Conservation (phyloP, 2,888 invertebrate species). For the Hydrotaea cyrtoneurina region DNA sequence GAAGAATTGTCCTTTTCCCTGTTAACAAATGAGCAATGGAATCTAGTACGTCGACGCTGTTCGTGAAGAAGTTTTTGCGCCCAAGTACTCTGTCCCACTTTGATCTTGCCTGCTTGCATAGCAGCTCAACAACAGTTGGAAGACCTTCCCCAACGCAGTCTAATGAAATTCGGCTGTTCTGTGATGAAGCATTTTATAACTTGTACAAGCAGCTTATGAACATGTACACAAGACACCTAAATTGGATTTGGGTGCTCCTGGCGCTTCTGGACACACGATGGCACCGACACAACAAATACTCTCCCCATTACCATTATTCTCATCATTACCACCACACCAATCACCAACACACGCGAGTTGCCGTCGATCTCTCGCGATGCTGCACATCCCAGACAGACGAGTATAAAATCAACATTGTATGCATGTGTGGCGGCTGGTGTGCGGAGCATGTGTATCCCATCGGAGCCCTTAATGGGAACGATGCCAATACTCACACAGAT, state of each 20-base stretch:
- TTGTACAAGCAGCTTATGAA: slow-evolving; percentile 63
- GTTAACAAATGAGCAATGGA: too few species aligned
- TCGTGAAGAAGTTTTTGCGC: too few species aligned
- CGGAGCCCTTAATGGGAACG: slow-evolving; percentile 27
- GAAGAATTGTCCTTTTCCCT: too few species aligned
- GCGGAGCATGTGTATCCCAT: neutral
- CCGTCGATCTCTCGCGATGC: neutral
- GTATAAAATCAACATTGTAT: neutral
- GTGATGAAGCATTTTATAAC: slow-evolving; percentile 57
- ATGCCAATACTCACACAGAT: neutral
- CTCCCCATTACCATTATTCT: slow-evolving; percentile 61
- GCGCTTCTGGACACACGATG: slow-evolving; percentile 68
- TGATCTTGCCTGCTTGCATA: too few species aligned
- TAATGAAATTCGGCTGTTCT: slow-evolving; percentile 52
- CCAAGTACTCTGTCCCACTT: too few species aligned
- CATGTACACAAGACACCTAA: slow-evolving; percentile 69
- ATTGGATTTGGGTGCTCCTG: slow-evolving; percentile 71
- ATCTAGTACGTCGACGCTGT: too few species aligned
- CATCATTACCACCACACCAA: slow-evolving; percentile 65
- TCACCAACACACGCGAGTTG: slow-evolving; percentile 42
- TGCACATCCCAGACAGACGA: neutral
- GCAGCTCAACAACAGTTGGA: too few species aligned
- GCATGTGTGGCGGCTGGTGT: neutral
- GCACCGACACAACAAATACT: slow-evolving; percentile 57
- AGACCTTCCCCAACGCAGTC: neutral